A percentile compares a stretch with the other conserved stretches of the same genome.
Conservation (phyloP, 2,888 invertebrate species). For the Hirtodrosophila histrioides region DNA sequence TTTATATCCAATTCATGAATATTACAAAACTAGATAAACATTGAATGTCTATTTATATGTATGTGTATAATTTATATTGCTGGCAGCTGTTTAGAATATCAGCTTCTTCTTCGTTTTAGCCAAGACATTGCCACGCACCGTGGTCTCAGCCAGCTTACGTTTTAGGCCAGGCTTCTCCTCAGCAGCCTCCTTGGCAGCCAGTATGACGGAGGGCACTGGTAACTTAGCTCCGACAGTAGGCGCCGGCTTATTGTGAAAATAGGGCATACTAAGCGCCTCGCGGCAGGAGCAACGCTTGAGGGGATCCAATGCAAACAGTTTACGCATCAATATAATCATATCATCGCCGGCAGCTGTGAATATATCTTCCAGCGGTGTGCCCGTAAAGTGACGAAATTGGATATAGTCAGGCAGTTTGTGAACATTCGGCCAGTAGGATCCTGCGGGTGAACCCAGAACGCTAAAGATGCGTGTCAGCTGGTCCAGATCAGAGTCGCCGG, state of each 20-base stretch:
- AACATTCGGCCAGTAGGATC: slow-evolving; percentile 95
- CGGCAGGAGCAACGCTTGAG: slow-evolving; percentile 91
- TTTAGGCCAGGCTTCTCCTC: slow-evolving; percentile 87
- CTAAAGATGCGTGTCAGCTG: slow-evolving; percentile 98
- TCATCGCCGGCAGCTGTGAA: slow-evolving; percentile 98
- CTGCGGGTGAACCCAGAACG: slow-evolving; percentile 96
- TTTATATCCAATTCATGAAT: no score
- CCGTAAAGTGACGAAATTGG: slow-evolving; percentile 93
- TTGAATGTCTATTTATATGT: no score
- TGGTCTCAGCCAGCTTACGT: slow-evolving; percentile 87
- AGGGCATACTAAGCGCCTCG: slow-evolving; percentile 94
- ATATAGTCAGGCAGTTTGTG: slow-evolving; percentile 94
- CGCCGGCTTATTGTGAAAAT: slow-evolving; percentile 95
- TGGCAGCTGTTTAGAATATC: slow-evolving; percentile 84
- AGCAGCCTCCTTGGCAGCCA: slow-evolving; percentile 66
- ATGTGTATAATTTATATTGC: no score
- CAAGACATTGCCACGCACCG: slow-evolving; percentile 86
- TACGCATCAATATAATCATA: slow-evolving; percentile 91
- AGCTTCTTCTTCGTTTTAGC: slow-evolving; percentile 84
- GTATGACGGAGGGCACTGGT: slow-evolving; percentile 85
- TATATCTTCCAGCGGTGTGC: slow-evolving; percentile 94
- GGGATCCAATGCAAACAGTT: slow-evolving; percentile 92
- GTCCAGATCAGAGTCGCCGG: slow-evolving; percentile 98
- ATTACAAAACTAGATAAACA: no score
- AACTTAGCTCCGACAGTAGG: slow-evolving; percentile 93